Evolutionary conservation across 2,797 vertebrate genomes (phyloP).

Genomic region (Lophius americanus): DNA sequence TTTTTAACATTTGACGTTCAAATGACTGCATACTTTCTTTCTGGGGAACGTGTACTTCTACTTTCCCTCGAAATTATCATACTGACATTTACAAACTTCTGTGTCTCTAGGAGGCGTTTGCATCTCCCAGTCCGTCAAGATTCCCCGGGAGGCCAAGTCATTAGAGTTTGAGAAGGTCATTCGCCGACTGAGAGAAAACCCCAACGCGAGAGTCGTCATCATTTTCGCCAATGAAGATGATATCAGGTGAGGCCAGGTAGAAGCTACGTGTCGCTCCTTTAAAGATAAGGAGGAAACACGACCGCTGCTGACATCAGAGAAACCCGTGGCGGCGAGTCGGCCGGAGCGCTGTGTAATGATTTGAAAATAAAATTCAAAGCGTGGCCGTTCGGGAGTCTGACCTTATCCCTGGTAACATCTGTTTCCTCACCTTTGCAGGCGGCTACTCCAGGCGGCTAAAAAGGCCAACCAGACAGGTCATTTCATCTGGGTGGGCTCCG

Average conservation of each 20-base stretch:
- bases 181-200: constrained; percentile 92
- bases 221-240: constrained; percentile 98
- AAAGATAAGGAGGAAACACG: constrained; percentile 42
- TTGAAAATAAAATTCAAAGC: constrained; percentile 56
- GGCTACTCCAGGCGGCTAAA: constrained; percentile 92
- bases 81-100: constrained; percentile 13
- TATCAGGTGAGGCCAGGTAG: constrained; percentile 85
- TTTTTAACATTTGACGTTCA: background rate
- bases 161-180: constrained; percentile 98
- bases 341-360: constrained; percentile 39
- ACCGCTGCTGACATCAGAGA: constrained; percentile 15
- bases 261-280: constrained; percentile 28
- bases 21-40: background rate
- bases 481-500: constrained; percentile 98
- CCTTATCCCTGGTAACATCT: constrained; percentile 65
- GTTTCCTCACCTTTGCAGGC: constrained; percentile 80
- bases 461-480: constrained; percentile 96
- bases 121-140: constrained; percentile 96
- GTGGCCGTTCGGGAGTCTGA: constrained; percentile 38
- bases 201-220: constrained; percentile 92
- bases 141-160: constrained; percentile 91
- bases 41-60: background rate
- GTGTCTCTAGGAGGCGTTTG: constrained; percentile 89
- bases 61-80: background rate
- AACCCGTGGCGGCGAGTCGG: constrained; percentile 6